These are phyloP conservation scores for Collichthys lucidus DNA, from an alignment of 2,113 vertebrate genomes.

Conservation along the genomic window DNA sequence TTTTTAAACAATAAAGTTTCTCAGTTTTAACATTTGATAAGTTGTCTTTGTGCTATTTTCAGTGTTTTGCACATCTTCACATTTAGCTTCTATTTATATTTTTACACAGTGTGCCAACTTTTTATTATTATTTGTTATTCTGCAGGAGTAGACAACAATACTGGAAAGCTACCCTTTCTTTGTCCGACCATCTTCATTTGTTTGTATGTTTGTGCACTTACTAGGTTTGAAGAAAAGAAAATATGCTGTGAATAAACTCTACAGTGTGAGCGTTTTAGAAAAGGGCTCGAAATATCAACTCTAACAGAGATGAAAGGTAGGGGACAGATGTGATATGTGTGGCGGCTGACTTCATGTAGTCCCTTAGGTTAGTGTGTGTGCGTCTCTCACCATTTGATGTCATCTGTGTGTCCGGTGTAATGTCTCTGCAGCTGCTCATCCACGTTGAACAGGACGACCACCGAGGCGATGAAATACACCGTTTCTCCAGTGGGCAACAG, in stretches of 20 bases:
- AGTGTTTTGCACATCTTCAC: no score
- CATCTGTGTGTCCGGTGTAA: slow-evolving; percentile 95
- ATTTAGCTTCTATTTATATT: no score
- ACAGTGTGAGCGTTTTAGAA: neutral
- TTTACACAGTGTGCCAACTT: no score
- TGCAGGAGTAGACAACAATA: neutral
- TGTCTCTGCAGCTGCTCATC: slow-evolving; percentile 97
- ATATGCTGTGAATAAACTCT: neutral
- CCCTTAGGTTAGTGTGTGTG: neutral
- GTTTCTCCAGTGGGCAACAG: slow-evolving; percentile 98
- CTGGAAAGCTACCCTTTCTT: neutral
- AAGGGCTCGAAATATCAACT: neutral
- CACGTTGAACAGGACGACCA: slow-evolving; percentile 95
- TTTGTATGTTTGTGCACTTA: neutral
- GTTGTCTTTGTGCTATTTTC: no score
- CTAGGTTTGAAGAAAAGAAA: neutral
- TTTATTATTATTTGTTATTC: neutral
- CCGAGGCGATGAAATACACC: slow-evolving; percentile 96
- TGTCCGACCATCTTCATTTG: neutral
- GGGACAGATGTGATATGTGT: neutral
- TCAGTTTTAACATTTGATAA: no score
- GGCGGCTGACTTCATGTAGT: neutral
- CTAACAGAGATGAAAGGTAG: neutral
- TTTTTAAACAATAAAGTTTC: no score
- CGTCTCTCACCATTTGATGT: slow-evolving; percentile 94